Conservation (phyloP, 2,888 invertebrate genomes). For the Stenodema calcarata region DNA sequence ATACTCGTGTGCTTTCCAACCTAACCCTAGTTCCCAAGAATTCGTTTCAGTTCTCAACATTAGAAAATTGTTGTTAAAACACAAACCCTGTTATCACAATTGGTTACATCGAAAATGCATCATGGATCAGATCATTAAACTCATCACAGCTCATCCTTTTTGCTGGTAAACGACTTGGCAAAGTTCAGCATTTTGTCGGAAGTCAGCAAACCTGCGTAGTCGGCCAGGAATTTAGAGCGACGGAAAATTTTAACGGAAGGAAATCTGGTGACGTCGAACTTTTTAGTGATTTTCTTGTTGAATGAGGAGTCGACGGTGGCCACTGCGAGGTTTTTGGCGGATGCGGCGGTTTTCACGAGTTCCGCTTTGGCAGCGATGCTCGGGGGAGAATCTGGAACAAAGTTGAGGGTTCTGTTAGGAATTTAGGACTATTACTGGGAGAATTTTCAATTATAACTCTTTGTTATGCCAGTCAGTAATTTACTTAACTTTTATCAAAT, state of each 20-base stretch:
- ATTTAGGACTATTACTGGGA: too few relatives aligned
- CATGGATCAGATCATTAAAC: background rate
- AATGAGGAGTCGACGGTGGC: conserved; percentile 32
- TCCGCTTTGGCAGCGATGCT: conserved; percentile 18
- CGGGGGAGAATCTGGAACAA: background rate
- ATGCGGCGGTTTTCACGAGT: background rate
- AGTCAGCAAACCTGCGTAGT: background rate
- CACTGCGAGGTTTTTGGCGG: background rate
- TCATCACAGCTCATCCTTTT: conserved; percentile 37
- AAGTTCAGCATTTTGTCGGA: conserved; percentile 32
- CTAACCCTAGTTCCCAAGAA: background rate
- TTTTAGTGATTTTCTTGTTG: conserved; percentile 42
- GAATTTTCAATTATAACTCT: too few relatives aligned
- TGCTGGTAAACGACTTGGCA: conserved; percentile 31
- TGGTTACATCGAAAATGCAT: conserved; percentile 23
- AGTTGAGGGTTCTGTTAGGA: too few relatives aligned
- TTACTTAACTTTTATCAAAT: too few relatives aligned
- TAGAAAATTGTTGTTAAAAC: background rate
- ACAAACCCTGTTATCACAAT: conserved; percentile 27
- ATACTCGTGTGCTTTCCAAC: background rate
- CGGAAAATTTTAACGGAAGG: conserved; percentile 35
- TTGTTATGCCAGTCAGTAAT: too few relatives aligned
- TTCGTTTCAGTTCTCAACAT: background rate
- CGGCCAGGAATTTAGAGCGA: conserved; percentile 1
- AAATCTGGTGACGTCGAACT: conserved; percentile 27